Conservation (phyloP, 2,797 vertebrate genomes). For the Borostomias antarcticus region DNA sequence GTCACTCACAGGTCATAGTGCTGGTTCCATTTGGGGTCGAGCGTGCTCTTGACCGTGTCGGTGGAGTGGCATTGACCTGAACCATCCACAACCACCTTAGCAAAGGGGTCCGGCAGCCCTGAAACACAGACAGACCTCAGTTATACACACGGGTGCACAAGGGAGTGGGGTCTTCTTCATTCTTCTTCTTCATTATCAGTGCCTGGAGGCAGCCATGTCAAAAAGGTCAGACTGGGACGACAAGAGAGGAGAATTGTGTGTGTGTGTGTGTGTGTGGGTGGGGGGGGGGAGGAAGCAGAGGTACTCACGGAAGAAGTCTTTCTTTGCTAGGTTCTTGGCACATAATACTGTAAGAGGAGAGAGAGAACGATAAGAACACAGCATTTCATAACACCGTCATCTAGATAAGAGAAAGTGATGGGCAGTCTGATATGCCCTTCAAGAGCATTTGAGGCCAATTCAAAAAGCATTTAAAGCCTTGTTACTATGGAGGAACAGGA, state of each 20-base stretch:
- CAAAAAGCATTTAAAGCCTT: too few species aligned
- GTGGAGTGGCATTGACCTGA: slow-evolving; percentile 99
- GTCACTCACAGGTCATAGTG: slow-evolving; percentile 95
- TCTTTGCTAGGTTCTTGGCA: slow-evolving; percentile 99
- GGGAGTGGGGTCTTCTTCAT: too few species aligned
- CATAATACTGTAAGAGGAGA: slow-evolving; percentile 88
- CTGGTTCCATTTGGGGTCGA: slow-evolving; percentile 99
- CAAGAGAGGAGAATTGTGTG: background rate
- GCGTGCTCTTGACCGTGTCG: slow-evolving; percentile 97
- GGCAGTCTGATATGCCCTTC: too few species aligned
- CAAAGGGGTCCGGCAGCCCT: slow-evolving; percentile 97
- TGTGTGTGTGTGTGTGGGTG: too few species aligned
- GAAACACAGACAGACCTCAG: slow-evolving; percentile 24
- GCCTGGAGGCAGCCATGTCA: background rate
- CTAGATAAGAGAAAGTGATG: background rate
- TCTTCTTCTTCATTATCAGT: too few species aligned
- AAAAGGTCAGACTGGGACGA: slow-evolving; percentile 13
- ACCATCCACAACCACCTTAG: slow-evolving; percentile 96
- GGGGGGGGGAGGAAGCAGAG: background rate
- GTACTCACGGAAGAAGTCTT: slow-evolving; percentile 99
- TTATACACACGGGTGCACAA: slow-evolving; percentile 14
- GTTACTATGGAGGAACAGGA: too few species aligned
- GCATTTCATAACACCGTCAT: too few species aligned
- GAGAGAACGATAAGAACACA: slow-evolving; percentile 28
- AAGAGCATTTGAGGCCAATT: too few species aligned